Base-by-base conservation (phyloP, 1,140 invertebrate species). In the Achatina immaculata region DNA sequence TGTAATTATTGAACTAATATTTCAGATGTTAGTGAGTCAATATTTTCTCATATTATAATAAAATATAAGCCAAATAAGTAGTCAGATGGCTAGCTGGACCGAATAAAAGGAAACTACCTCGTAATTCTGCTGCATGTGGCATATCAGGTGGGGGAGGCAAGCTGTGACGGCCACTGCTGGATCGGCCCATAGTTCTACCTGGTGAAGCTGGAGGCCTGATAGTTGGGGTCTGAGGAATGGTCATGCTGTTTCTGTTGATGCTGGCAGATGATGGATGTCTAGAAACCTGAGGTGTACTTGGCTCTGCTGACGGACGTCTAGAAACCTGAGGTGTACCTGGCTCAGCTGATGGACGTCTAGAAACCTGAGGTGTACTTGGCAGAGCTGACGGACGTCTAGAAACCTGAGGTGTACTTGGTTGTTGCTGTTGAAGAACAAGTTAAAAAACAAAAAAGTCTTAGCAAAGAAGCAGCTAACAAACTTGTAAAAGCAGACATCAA, bases 141-240 rank as follows among this genome's bases (percentile, higher is more conserved):
- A 98, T 91, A 98, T 96, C 96, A 3, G 97, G 97, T 74, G 98
- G 97, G 9, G 98, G 98, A 43, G 97, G 96, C 24, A 99, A 97
- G 21, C 96, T 89, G 38, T 88, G 96, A 34, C 87, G 88, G 51
- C 82, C 78, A 36, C 83, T 83, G 3, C 43, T 28, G 42, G 76
- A 62, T 69, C 81, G 58, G 21, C 84, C 83, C 34, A 85, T 78
- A 4, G 84, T 84, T 45, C 85, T 83, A 65, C 77, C 68, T 93
- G 97, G 97, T 43, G 97, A 97, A 3, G 97, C 98, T 0, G 97
- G 97, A 31, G 97, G 97, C 91, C 97, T 97, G 0, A 96, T 96
- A 0, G 96, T 98, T 3, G 97, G 97, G 11, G 97, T 96, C 24
- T 96, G 96, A 62, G 94, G 91, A 93, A 85, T 90, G 40, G 4